Conservation (phyloP, 2,888 invertebrate genomes). For the Chouioia cunea region DNA sequence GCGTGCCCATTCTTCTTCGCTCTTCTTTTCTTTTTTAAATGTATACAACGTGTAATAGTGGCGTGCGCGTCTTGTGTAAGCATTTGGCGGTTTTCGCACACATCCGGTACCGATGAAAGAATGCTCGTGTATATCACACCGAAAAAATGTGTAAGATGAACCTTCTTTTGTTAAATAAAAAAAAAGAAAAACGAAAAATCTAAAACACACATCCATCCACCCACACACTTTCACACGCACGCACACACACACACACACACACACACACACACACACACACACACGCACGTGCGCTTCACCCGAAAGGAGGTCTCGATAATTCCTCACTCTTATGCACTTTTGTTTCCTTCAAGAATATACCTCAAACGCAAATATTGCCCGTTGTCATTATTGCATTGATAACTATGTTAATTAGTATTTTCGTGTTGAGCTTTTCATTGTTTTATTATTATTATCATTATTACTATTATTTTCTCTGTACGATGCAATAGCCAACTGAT, state of each 20-base stretch:
- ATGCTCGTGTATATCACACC: constrained; percentile 46
- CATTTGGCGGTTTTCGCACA: constrained; percentile 42
- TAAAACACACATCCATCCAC: constrained; percentile 19
- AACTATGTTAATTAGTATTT: constrained; percentile 37
- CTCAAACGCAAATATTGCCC: constrained; percentile 37
- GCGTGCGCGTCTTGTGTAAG: constrained; percentile 29
- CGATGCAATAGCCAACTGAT: constrained; percentile 21
- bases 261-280: too few relatives aligned
- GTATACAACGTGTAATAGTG: constrained; percentile 23
- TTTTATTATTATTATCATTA: constrained; percentile 30
- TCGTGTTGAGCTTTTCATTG: constrained; percentile 16
- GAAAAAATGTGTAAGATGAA: constrained; percentile 24
- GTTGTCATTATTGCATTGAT: constrained; percentile 37
- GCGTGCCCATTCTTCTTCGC: constrained; percentile 5
- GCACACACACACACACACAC: too few relatives aligned
- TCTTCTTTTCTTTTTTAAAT: constrained; percentile 15
- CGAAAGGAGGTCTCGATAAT: constrained; percentile 27
- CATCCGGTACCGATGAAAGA: constrained; percentile 50
- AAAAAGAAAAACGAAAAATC: constrained; percentile 4
- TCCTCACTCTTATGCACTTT: constrained; percentile 8
- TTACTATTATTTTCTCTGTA: constrained; percentile 30
- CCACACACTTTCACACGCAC: too few relatives aligned
- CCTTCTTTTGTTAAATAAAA: constrained; percentile 12
- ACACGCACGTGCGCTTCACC: background rate
- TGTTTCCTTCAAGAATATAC: constrained; percentile 23